Evolutionary conservation across 2,113 vertebrate genomes (phyloP).

Genomic region (Dasypus novemcinctus): DNA sequence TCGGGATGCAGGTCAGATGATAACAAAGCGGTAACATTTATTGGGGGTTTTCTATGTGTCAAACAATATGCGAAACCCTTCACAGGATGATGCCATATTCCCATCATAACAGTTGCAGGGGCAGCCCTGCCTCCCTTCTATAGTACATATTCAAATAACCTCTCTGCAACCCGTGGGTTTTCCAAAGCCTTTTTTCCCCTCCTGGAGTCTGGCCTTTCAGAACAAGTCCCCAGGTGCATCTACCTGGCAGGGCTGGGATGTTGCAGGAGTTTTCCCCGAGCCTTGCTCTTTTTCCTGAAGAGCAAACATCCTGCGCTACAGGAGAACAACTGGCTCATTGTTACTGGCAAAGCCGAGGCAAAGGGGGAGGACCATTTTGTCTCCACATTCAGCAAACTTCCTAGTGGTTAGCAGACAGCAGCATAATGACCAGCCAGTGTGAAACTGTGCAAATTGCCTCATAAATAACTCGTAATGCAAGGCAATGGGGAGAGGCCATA

Average conservation of each 20-base stretch:
- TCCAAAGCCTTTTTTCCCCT: background rate
- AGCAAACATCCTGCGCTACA: background rate
- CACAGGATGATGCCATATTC: background rate
- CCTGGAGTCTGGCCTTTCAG: background rate
- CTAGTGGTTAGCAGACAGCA: slow-evolving; percentile 74
- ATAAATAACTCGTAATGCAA: slow-evolving; percentile 86
- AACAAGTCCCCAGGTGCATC: background rate
- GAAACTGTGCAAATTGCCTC: slow-evolving; percentile 83
- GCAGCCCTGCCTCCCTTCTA: background rate
- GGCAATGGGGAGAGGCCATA: slow-evolving; percentile 73
- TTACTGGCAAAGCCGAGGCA: background rate
- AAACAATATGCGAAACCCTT: background rate
- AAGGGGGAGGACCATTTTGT: slow-evolving; percentile 60
- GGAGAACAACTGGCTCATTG: background rate
- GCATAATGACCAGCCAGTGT: slow-evolving; percentile 84
- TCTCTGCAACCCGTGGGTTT: background rate
- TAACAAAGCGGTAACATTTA: background rate
- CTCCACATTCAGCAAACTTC: slow-evolving; percentile 60
- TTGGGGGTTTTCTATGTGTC: background rate
- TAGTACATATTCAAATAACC: background rate
- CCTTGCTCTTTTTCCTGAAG: background rate
- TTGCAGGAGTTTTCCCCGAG: background rate
- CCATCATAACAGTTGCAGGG: background rate
- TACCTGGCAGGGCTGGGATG: background rate
- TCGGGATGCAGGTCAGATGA: background rate